Evolutionary conservation across 2,797 vertebrate genomes (phyloP), one percentile per base, ranked within the genome.

Genomic region (Halcyon badia): DNA sequence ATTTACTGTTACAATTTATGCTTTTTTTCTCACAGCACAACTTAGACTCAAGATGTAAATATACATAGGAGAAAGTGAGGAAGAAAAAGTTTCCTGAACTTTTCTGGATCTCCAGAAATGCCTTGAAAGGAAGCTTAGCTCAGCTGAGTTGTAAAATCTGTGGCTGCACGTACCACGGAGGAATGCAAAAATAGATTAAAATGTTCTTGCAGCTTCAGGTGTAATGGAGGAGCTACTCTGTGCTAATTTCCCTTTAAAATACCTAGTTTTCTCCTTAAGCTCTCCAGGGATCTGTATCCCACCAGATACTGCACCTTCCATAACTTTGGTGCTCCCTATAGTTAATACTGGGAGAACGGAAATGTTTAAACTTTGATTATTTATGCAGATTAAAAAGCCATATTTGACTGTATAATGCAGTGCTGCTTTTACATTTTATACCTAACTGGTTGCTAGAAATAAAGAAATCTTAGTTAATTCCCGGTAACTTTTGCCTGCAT

Each of bases 121-220:
- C 25, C 42, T 82, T 76, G 46, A 87, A 78, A 68, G n/a, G 48
- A 65, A 56, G 31, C 24, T 75, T 72, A 92, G 48, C 17, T 92
- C 22, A 58, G 17, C 11, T 77, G 78, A 76, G 26, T 58, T 84
- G 15, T 64, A 71, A 9, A 1, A 4, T 24, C 82, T 57, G 8
- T 66, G 33, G 7, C 37, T 64, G 8, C 0, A 0, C 44, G 18
- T 86, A 65, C 30, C 25, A 5, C 39, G 16, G 41, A 51, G 31
- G 18, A 60, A 30, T 37, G 42, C 41, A 52, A 76, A 90, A 71
- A 44, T 0, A 70, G 15, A 49, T 57, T 22, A 15, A 87, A 89
- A 72, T 51, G 30, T 77, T 76, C 37, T 71, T 89, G 19, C 22
- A 79, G 17, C 6, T 30, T 72, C 10, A 33, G 20, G 7, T 44